Evolutionary conservation across 1,140 invertebrate genomes (phyloP), one percentile per base, ranked within the genome.

Genomic region (Lepidurus couesii): DNA sequence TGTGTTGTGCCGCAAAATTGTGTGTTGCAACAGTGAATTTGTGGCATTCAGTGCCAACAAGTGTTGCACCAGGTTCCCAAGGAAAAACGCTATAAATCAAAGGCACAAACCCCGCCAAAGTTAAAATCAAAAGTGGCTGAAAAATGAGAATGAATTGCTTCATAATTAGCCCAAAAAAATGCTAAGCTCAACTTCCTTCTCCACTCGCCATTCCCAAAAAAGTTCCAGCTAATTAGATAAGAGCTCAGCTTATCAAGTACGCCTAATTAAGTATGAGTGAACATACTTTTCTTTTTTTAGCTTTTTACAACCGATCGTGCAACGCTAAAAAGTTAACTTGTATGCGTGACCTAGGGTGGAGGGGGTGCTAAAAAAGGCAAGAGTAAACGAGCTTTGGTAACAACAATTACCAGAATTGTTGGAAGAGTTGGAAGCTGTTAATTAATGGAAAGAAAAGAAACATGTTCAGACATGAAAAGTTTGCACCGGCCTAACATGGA

Each of bases 161-260:
- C 13, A 16, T 9, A 65, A 11, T 65, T 65, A 9, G 53, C 53
- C 8, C 53, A 16, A 13, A 65, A 65, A 16, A n/a, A 65, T 65
- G 53, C 21, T 65, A 65, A 65, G 53, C 53, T 21, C 6, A n/a
- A 65, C 21, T 65, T 65, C 53, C 53, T 65, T 13, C 21, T 21
- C 53, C n/a, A 65, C 13, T 65, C 53, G 3, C 53, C 53, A 7
- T 21, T 65, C 53, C 44, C 45, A 0, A 65, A 65, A 65, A 16
- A 65, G n/a, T 65, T 21, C 53, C 53, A 21, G 53, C 53, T 21
- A 65, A 65, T 65, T 65, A 21, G 53, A 65, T 65, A 65, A 65
- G 16, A 21, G 53, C 4, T 21, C 53, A 65, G 53, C 53, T 21
- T 65, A 65, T 65, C 53, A 13, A n/a, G 53, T 21, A 65, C 13